These are phyloP conservation scores for Syngnathus typhle DNA, from an alignment of 2,113 vertebrate genomes.

Conservation along the genomic window DNA sequence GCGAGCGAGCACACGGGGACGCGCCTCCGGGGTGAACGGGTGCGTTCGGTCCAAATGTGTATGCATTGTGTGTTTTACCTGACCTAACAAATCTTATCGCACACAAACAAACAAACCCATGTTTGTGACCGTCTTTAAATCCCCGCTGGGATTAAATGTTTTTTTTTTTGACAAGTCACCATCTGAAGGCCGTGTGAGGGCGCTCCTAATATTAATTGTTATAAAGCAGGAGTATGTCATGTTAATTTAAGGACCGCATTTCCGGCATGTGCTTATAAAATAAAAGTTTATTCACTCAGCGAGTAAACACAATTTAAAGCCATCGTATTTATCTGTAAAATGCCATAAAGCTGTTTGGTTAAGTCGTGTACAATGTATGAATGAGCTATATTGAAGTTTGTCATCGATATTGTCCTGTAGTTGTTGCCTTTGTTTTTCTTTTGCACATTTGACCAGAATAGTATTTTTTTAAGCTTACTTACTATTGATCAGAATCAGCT, in stretches of 20 bases:
- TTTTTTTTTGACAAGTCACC: conserved; percentile 18
- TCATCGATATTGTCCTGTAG: not conserved
- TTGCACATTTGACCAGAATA: not conserved
- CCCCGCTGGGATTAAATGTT: conserved; percentile 32
- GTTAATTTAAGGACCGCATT: not conserved
- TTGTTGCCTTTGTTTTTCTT: not conserved
- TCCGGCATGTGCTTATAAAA: conserved; percentile 34
- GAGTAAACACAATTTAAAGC: not conserved
- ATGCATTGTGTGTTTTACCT: conserved; percentile 55
- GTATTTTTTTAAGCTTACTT: no score
- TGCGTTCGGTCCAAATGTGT: conserved; percentile 51
- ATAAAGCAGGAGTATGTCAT: conserved; percentile 27
- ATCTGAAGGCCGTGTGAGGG: conserved; percentile 62
- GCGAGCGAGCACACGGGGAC: conserved; percentile 32
- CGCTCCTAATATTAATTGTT: conserved; percentile 53
- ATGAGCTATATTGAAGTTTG: not conserved
- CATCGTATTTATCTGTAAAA: not conserved
- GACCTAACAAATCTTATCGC: conserved; percentile 48
- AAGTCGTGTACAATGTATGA: not conserved
- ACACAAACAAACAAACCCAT: conserved; percentile 34
- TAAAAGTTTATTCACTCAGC: conserved; percentile 25
- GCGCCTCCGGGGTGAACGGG: conserved; percentile 63
- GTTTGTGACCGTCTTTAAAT: conserved; percentile 23
- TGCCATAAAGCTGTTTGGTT: not conserved
- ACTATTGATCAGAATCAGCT: no score